Evolutionary conservation across 1,140 invertebrate genomes (phyloP).

Genomic region (Himalopsyche phryganea): DNA sequence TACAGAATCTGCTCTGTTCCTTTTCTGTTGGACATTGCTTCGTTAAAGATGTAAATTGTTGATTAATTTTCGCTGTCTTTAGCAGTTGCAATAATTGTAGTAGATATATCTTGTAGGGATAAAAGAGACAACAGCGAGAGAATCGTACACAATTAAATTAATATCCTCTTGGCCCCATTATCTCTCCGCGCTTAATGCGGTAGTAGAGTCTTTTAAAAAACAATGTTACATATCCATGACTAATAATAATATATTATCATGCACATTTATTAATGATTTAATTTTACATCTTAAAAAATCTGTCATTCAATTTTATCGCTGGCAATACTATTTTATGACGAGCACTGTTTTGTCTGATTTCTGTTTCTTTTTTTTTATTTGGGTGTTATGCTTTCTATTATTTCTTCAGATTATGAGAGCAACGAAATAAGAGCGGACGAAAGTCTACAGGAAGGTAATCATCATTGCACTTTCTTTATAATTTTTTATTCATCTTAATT

Average conservation of each 20-base stretch:
- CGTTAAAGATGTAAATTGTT: no score
- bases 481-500: constrained; percentile 6
- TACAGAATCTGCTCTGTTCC: no score
- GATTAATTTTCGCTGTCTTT: no score
- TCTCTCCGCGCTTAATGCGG: no score
- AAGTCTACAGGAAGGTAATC: constrained; percentile 28
- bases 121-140: no score
- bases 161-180: no score
- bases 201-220: no score
- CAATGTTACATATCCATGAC: no score
- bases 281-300: neutral
- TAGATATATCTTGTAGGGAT: no score
- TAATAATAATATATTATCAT: constrained; percentile 3
- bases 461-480: constrained; percentile 13
- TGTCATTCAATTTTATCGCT: neutral
- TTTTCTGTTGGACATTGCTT: no score
- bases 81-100: no score
- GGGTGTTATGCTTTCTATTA: constrained; percentile 20
- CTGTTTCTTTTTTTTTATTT: constrained; percentile 20
- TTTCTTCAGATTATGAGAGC: constrained; percentile 29
- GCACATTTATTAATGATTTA: neutral
- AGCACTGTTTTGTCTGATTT: constrained; percentile 3
- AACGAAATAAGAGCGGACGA: constrained; percentile 24
- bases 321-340: neutral
- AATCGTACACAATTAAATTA: no score